Conservation (phyloP, 2,888 invertebrate genomes). For the Morpho helenor region DNA sequence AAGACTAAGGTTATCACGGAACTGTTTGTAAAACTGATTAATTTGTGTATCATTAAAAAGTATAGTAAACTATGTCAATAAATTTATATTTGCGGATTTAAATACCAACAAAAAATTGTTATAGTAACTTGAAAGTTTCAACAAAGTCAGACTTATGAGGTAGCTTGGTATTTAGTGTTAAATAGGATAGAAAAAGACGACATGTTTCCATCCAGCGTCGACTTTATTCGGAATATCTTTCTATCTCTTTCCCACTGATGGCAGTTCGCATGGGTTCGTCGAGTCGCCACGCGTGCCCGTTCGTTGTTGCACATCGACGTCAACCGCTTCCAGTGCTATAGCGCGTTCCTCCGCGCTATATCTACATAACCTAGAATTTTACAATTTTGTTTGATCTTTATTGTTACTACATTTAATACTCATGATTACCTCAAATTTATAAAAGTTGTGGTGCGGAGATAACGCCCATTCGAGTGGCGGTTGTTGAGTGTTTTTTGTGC, state of each 20-base stretch:
- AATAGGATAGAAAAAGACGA: constrained; percentile 33
- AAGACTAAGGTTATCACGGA: no score
- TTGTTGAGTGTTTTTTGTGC: constrained; percentile 79
- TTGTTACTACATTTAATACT: constrained; percentile 57
- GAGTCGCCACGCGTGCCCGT: constrained; percentile 56
- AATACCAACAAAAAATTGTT: no score
- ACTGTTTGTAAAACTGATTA: no score
- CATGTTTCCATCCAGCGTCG: constrained; percentile 37
- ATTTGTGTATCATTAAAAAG: no score
- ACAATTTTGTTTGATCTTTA: constrained; percentile 45
- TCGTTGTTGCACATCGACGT: constrained; percentile 75
- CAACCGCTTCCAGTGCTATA: constrained; percentile 74
- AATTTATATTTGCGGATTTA: no score
- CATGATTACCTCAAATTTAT: constrained; percentile 73
- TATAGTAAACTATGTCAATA: no score
- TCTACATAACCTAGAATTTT: constrained; percentile 73
- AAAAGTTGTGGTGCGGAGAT: constrained; percentile 71
- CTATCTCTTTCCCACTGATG: constrained; percentile 51
- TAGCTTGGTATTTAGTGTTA: constrained; percentile 10
- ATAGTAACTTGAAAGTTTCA: no score
- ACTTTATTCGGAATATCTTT: constrained; percentile 33
- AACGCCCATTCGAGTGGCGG: constrained; percentile 65
- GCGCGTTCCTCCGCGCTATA: constrained; percentile 75
- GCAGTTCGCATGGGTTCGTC: constrained; percentile 39
- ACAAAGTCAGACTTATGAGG: neutral